phyloP scores from a whole-genome alignment of 2,113 vertebrate genomes.

The Alouatta palliata region DNA sequence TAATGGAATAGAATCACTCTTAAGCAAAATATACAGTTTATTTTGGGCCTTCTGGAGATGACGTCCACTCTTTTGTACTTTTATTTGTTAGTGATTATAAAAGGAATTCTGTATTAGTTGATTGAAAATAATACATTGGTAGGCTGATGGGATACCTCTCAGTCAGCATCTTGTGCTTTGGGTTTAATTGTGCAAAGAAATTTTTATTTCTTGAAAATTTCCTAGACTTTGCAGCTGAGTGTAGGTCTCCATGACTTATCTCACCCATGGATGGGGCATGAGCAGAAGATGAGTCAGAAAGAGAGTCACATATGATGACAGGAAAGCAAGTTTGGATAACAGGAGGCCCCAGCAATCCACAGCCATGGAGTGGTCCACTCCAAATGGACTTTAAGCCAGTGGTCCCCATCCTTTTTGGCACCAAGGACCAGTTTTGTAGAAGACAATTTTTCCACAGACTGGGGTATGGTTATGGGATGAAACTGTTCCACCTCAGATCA shows the following conservation, averaged over 20 bases:
- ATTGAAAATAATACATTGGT: background rate
- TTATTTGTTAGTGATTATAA: constrained; percentile 16
- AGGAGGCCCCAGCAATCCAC: background rate
- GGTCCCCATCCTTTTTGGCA: too few species aligned
- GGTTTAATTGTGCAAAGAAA: background rate
- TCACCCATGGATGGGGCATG: background rate
- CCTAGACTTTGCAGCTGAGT: background rate
- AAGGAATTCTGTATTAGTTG: background rate
- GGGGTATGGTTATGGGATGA: too few species aligned
- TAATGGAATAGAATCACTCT: background rate
- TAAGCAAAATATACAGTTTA: background rate
- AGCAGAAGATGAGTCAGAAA: background rate
- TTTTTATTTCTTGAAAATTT: background rate
- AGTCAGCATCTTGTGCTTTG: background rate
- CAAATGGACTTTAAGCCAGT: background rate
- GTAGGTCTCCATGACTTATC: background rate
- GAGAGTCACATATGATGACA: background rate
- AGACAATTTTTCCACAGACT: too few species aligned
- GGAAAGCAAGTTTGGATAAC: background rate
- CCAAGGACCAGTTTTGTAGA: too few species aligned
- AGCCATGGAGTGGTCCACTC: background rate
- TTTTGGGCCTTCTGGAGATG: background rate
- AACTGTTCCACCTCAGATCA: too few species aligned
- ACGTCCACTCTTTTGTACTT: background rate
- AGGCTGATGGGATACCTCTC: background rate